Percentiles rank a stretch among this genome's conserved stretches.
Conservation (phyloP, 2,113 vertebrate species). For the Ifrita kowaldi region DNA sequence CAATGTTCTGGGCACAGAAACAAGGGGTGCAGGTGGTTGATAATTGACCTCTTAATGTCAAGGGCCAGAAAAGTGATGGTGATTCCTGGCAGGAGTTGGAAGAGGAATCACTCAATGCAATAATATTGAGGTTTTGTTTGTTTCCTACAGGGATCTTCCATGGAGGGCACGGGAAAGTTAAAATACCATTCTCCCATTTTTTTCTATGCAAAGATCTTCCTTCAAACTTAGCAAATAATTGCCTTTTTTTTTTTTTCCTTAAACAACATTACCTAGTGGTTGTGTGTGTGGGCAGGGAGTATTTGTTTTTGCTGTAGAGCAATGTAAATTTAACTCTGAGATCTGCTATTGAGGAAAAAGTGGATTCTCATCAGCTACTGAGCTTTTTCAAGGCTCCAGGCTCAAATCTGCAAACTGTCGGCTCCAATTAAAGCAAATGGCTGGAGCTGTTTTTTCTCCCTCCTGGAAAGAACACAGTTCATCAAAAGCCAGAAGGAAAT, state of each 20-base stretch:
- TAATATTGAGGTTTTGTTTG: neutral
- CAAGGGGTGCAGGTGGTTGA: neutral
- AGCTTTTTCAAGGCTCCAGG: conserved; percentile 37
- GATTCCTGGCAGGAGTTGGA: neutral
- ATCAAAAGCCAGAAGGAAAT: conserved; percentile 48
- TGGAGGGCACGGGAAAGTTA: neutral
- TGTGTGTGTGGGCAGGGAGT: neutral
- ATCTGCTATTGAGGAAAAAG: conserved; percentile 7
- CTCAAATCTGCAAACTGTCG: conserved; percentile 57
- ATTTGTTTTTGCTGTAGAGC: neutral
- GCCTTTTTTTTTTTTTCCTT: neutral
- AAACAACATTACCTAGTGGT: neutral
- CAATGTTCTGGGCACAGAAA: neutral
- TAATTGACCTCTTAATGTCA: neutral
- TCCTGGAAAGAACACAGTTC: conserved; percentile 39
- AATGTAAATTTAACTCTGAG: neutral
- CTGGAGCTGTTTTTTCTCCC: conserved; percentile 52
- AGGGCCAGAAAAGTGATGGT: neutral
- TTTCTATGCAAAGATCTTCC: neutral
- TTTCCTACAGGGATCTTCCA: neutral
- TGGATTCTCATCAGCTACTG: neutral
- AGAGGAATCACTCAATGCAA: neutral
- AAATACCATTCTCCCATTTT: neutral
- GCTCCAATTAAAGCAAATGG: conserved; percentile 53
- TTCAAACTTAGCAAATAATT: neutral